These are phyloP conservation scores for Hyles lineata DNA, from an alignment of 2,888 invertebrate species.

Conservation along the genomic window DNA sequence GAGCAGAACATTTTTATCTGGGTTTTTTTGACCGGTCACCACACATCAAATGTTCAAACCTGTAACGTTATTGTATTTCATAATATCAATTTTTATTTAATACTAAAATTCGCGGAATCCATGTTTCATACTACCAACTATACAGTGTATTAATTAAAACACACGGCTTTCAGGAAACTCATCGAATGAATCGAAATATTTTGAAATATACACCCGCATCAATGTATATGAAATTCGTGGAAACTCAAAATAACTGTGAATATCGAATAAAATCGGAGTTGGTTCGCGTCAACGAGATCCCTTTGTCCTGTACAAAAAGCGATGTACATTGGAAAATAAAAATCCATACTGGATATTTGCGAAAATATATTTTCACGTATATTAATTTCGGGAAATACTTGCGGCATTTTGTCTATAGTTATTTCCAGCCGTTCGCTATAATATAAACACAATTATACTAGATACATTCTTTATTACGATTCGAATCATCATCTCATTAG, in stretches of 20 bases:
- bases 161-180: not conserved
- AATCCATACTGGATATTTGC: not conserved
- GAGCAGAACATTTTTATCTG: too few relatives aligned
- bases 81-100: too few relatives aligned
- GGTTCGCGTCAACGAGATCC: not conserved
- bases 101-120: too few relatives aligned
- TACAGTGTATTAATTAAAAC: not conserved
- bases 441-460: not conserved
- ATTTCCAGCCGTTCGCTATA: not conserved
- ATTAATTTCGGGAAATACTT: not conserved
- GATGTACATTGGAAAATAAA: not conserved
- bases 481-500: too few relatives aligned
- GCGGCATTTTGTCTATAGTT: not conserved
- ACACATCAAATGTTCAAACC: too few relatives aligned
- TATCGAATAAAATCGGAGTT: not conserved
- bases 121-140: too few relatives aligned
- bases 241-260: constrained; percentile 2
- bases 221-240: constrained; percentile 2
- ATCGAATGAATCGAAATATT: not conserved
- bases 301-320: not conserved
- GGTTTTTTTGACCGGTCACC: too few relatives aligned
- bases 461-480: not conserved
- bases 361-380: not conserved
- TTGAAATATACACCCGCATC: not conserved
- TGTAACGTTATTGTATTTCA: too few relatives aligned